A percentile compares a stretch with the other conserved stretches of the same genome.
Evolutionary conservation across 1,140 invertebrate species (phyloP).

Genomic region (Helicoverpa armigera): DNA sequence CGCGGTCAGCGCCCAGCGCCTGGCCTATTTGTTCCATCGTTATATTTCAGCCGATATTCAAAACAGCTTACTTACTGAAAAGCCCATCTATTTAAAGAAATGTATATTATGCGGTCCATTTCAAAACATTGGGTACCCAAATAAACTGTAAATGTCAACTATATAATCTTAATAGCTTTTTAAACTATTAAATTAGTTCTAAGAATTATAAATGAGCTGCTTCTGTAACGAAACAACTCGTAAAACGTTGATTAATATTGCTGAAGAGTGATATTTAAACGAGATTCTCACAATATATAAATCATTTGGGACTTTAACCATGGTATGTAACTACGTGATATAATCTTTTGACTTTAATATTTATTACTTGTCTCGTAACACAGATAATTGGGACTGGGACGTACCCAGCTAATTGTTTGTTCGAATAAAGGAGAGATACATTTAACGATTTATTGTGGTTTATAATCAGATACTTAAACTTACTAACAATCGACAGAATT

Average conservation of each 20-base stretch:
- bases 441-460: background rate
- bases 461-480: background rate
- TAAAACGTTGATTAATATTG: slow-evolving; percentile 32
- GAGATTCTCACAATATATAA: slow-evolving; percentile 1
- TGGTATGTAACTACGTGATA: background rate
- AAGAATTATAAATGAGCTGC: background rate
- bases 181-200: background rate
- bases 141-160: background rate
- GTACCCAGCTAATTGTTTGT: slow-evolving; percentile 2
- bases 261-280: background rate
- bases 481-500: background rate
- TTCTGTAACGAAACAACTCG: background rate
- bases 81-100: too few species aligned
- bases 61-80: too few species aligned
- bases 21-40: too few species aligned
- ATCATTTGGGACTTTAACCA: background rate
- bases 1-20: too few species aligned
- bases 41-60: too few species aligned
- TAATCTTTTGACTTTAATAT: slow-evolving; percentile 25
- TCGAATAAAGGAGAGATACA: background rate
- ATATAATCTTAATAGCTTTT: background rate
- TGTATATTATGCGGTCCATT: too few species aligned
- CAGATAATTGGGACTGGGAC: background rate
- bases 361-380: slow-evolving; percentile 1
- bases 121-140: too few species aligned